phyloP scores from a whole-genome alignment of 2,113 vertebrate genomes.

The Columbina picui region DNA sequence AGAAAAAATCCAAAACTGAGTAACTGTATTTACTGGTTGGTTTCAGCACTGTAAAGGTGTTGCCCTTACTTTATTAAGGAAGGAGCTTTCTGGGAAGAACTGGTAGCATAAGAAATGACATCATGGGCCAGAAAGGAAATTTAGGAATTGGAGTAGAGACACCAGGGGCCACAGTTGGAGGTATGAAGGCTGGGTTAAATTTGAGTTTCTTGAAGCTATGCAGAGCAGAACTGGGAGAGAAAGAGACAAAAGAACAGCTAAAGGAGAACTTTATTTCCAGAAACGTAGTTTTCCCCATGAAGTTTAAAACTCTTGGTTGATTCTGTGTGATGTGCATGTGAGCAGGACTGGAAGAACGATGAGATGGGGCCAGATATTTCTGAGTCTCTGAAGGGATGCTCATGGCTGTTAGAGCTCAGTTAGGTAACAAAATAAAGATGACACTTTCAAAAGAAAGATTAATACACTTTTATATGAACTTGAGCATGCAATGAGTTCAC shows the following conservation, averaged over 20 bases:
- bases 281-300: neutral
- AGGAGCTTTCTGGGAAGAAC: neutral
- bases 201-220: neutral
- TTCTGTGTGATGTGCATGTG: neutral
- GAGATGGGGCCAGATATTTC: neutral
- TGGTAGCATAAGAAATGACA: neutral
- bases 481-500: neutral
- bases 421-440: neutral
- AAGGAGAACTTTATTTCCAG: neutral
- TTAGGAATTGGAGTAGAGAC: neutral
- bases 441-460: neutral
- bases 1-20: neutral
- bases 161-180: neutral
- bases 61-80: neutral
- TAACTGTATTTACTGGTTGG: slow-evolving; percentile 3
- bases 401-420: neutral
- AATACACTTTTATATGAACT: neutral
- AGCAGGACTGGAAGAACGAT: neutral
- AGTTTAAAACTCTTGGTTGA: neutral
- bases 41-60: slow-evolving; percentile 1
- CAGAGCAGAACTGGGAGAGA: neutral
- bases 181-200: neutral
- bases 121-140: slow-evolving; percentile 7
- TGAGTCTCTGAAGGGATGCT: neutral
- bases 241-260: neutral